Conservation (phyloP, 2,888 invertebrate species). For the Ophion ellenae region DNA sequence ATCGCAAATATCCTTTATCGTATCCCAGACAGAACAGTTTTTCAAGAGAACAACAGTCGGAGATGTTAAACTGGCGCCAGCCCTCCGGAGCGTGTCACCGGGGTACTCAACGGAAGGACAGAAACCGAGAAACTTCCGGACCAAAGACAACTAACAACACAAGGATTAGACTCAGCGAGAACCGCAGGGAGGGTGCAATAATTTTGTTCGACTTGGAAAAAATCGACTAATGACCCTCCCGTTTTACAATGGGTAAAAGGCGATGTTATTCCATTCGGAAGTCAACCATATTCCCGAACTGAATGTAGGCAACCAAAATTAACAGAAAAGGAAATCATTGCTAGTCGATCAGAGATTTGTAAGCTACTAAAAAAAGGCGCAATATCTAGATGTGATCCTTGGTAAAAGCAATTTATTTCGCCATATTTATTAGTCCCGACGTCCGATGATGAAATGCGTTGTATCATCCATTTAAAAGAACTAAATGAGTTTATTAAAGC, state of each 20-base stretch:
- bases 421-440: constrained; percentile 67
- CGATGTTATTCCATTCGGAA: constrained; percentile 39
- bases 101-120: constrained; percentile 36
- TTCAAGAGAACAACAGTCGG: constrained; percentile 3
- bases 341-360: constrained; percentile 39
- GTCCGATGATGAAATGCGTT: constrained; percentile 65
- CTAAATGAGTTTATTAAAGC: constrained; percentile 43
- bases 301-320: constrained; percentile 5
- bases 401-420: constrained; percentile 67
- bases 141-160: constrained; percentile 47
- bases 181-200: constrained; percentile 35
- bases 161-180: constrained; percentile 55
- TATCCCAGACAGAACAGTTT: constrained; percentile 15
- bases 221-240: constrained; percentile 13
- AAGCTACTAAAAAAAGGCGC: constrained; percentile 48
- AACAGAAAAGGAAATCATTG: constrained; percentile 24
- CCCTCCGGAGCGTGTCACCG: constrained; percentile 31
- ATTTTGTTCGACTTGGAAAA: constrained; percentile 30
- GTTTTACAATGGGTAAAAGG: constrained; percentile 26
- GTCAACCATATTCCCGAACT: constrained; percentile 13
- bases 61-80: constrained; percentile 21
- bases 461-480: constrained; percentile 68
- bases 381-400: constrained; percentile 35
- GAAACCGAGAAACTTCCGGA: constrained; percentile 47
- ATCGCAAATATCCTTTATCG: constrained; percentile 36